Percentiles rank a stretch among this genome's conserved stretches.
Evolutionary conservation across 2,888 invertebrate genomes (phyloP).

Genomic region (Spilosoma lubricipeda): DNA sequence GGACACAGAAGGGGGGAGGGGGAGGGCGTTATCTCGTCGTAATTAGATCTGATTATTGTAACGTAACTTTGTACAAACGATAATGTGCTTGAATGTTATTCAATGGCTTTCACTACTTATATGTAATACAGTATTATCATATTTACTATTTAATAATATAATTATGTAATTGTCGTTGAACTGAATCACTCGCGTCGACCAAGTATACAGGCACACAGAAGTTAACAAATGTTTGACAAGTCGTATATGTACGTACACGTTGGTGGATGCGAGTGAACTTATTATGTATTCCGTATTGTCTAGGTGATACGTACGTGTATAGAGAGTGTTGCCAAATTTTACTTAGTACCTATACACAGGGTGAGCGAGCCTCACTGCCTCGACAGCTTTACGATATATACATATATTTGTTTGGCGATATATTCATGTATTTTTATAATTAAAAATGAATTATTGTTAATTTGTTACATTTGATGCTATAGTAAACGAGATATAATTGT

Average conservation of each 20-base stretch:
- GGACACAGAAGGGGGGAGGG: too few relatives aligned
- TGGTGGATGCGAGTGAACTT: constrained; percentile 2
- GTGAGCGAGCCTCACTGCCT: constrained; percentile 21
- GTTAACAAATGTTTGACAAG: neutral
- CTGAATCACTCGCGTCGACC: neutral
- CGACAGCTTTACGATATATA: constrained; percentile 19
- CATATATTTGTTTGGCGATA: constrained; percentile 21
- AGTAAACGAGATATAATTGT: constrained; percentile 14
- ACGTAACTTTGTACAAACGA: constrained; percentile 11
- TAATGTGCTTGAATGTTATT: constrained; percentile 25
- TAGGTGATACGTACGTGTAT: constrained; percentile 24
- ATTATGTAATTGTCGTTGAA: neutral
- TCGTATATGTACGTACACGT: neutral
- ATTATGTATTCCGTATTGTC: constrained; percentile 6
- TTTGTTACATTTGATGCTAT: constrained; percentile 18
- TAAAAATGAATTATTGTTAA: constrained; percentile 5
- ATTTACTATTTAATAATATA: neutral
- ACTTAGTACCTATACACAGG: constrained; percentile 51
- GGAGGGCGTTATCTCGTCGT: constrained; percentile 9
- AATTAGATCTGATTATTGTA: constrained; percentile 42
- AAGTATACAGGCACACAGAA: neutral
- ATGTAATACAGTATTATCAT: constrained; percentile 39
- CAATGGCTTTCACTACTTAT: constrained; percentile 7
- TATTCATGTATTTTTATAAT: constrained; percentile 23
- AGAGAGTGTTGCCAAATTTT: constrained; percentile 74